Base-by-base conservation (phyloP, 2,888 invertebrate species). In the Branchellion lobata region DNA sequence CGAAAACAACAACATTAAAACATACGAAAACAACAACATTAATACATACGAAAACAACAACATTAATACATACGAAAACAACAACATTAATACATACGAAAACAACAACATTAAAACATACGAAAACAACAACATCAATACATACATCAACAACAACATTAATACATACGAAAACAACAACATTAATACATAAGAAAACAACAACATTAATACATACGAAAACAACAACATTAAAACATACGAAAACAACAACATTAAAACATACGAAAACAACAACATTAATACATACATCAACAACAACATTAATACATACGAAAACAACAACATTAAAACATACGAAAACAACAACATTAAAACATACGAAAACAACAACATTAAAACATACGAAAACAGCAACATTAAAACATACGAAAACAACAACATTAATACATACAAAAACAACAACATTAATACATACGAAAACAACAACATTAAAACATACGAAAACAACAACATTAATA, bases 401-500 rank as follows among this genome's bases (percentile, higher is more conserved):
- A n/a, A n/a, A n/a, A n/a, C n/a, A n/a, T 29, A 47, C 47, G 33
- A 2, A 33, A 73, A 73, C 34, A 73, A 71, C 34, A 71, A 33
- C 71, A 29, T 11, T 18, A 65, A 65, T 29, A 33, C n/a, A n/a
- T n/a, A n/a, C n/a, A n/a, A n/a, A n/a, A 8, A 71, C 71, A 21
- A 21, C n/a, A 71, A 27, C 29, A 8, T 5, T n/a, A 33, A n/a
- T n/a, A 27, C 2, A 11, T n/a, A 31, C 71, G 29, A 34, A 14
- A 69, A 78, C 78, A 29, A 29, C 33, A 24, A 36, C 31, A 29
- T n/a, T n/a, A n/a, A n/a, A n/a, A n/a, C n/a, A n/a, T n/a, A n/a
- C n/a, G n/a, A 51, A 36, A 8, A 47, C 51, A 53, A 61, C 61
- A 31, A 77, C 5, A 77, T 33, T 34, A 78, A 78, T 36, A n/a